Base-by-base conservation (phyloP, 2,797 vertebrate genomes). In the Macrochelys suwanniensis region DNA sequence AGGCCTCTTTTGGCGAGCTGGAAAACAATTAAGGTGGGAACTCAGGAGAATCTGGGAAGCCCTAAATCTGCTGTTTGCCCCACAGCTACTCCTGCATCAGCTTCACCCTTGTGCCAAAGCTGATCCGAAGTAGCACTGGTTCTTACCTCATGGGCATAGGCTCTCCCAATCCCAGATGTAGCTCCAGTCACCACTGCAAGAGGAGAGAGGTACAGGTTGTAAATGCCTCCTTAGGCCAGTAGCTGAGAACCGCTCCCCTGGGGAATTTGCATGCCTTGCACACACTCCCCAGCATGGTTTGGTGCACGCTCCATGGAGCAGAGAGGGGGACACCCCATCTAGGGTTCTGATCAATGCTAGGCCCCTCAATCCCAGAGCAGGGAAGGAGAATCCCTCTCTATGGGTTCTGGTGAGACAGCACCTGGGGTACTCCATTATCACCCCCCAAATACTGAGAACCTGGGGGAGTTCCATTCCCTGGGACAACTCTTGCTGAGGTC, bases 1-100 rank as follows among this genome's bases (percentile, higher is more conserved):
- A 99, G 97, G 50, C 99, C 98, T 97, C 98, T 98, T 74, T 82
- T 95, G n/a, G 99, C 98, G 74, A 99, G 96, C 99, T 99, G 88
- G 7, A 15, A 74, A 37, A 37, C 6, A 74, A 9, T 16, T 16
- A 37, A 53, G 5, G 50, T 68, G 5, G n/a, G 25, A 49, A n/a
- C 37, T 33, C 49, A 6, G 65, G 33, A 68, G 17, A 42, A 11
- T 11, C n/a, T 4, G 19, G 19, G 33, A n/a, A 37, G 65, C n/a
- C n/a, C 65, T 37, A 37, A 21, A 71, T 71, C 19, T 17, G 10
- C n/a, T 71, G 19, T 42, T 21, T 37, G 65, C n/a, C n/a, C 19
- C n/a, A 71, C 3, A 19, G 61, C 61, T 65, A 9, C 33, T 57
- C 56, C 5, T 17, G 61, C 33, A 33, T 19, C 33, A n/a, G 33